Evolutionary conservation across 2,888 invertebrate genomes (phyloP).

Genomic region (Pachymerium ferrugineum): DNA sequence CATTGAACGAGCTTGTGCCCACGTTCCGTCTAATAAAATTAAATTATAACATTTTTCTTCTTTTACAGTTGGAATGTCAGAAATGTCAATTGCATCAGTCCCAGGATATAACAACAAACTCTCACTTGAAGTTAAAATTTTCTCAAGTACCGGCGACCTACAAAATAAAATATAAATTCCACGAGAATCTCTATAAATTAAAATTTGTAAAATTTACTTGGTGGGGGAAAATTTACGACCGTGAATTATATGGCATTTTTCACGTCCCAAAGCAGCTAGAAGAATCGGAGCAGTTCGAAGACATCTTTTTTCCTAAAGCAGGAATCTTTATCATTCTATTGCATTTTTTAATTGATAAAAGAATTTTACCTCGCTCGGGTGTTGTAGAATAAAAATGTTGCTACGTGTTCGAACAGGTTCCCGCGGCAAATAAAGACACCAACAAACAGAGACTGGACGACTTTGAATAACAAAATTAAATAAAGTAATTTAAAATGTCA

Average conservation of each 20-base stretch:
- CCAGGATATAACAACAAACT: constrained; percentile 78
- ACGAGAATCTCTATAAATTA: background rate
- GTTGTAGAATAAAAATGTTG: constrained; percentile 75
- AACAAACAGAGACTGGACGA: constrained; percentile 78
- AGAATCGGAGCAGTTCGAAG: constrained; percentile 86
- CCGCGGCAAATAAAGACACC: constrained; percentile 76
- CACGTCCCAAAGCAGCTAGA: constrained; percentile 63
- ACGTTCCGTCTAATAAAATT: constrained; percentile 85
- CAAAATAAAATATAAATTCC: background rate
- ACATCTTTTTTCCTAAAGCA: constrained; percentile 65
- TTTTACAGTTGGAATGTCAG: constrained; percentile 49
- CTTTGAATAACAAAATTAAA: constrained; percentile 51
- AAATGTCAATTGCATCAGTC: constrained; percentile 64
- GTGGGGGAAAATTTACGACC: constrained; percentile 77
- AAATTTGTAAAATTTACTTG: constrained; percentile 49
- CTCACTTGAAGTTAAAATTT: constrained; percentile 61
- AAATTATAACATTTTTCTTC: constrained; percentile 62
- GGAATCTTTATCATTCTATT: constrained; percentile 6
- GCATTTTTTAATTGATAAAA: background rate
- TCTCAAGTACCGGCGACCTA: constrained; percentile 50
- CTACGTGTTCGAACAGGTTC: constrained; percentile 63
- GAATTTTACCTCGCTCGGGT: constrained; percentile 68
- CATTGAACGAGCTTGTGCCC: constrained; percentile 91
- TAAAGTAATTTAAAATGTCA: background rate
- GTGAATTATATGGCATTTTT: constrained; percentile 70